Base-by-base conservation (phyloP, 2,113 vertebrate genomes). In the Puffinus mauretanicus region DNA sequence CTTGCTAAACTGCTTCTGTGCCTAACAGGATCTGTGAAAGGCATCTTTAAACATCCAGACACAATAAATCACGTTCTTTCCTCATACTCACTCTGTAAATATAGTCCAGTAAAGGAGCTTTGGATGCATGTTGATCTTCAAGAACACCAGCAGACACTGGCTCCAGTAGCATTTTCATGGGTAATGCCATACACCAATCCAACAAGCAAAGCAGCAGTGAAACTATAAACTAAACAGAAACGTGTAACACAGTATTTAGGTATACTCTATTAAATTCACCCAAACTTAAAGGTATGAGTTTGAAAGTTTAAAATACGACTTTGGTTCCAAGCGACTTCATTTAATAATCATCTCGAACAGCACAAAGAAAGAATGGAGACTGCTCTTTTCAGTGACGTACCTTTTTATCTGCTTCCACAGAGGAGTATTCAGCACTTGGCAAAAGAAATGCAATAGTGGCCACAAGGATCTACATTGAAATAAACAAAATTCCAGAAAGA, bases 161-260 rank as follows among this genome's bases (percentile, higher is more conserved):
- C 92, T 99, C 99, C 95, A 99, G 98, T n/a, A 99, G 97, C 90
- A 98, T 96, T 72, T 97, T 99, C 96, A 99, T 78, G 3, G 99
- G 99, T 73, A 99, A 96, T 0, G 98, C 98, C 99, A 99, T 99
- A 96, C 99, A 99, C 99, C 99, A 99, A 94, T 99, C 99, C 98
- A 99, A 96, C 89, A 99, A 96, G 93, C 99, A 99, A 62, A 99
- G 99, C 44, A 99, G 98, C 95, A 99, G 96, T 2, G 99, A 99
- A 83, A 99, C 99, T 94, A 99, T 98, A 92, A 99, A 98, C 99
- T 99, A 94, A 94, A 80, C 69, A 75, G 67, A 95, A 96, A 67
- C 18, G 66, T 0, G 3, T 9, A 51, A 16, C 42, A 24, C 1
- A 1, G 7, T 7, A 42, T 49, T 95, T 2, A 51, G 12, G 34